Percentiles rank a stretch among this genome's conserved stretches.
Conservation (phyloP, 1,140 invertebrate species). For the Pteromalus puparum region DNA sequence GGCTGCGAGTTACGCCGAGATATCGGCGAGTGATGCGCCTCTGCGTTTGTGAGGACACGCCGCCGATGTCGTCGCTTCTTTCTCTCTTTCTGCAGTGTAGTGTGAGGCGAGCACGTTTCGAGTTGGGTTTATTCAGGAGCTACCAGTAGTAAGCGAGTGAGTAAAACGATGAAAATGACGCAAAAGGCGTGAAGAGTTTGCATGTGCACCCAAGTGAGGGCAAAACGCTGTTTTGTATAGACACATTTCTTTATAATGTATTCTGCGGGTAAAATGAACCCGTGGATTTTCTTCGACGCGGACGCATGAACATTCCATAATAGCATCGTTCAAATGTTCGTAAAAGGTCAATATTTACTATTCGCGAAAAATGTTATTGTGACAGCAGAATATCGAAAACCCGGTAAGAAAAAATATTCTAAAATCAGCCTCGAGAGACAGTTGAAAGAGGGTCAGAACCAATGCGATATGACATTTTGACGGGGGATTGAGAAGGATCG, state of each 20-base stretch:
- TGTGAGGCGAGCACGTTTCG: neutral
- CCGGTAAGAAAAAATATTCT: constrained; percentile 1
- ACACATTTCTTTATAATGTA: neutral
- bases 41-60: constrained; percentile 55
- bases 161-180: constrained; percentile 32
- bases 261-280: neutral
- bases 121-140: neutral
- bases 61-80: neutral
- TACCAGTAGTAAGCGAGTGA: neutral
- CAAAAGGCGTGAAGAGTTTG: neutral
- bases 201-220: neutral
- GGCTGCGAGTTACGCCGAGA: constrained; percentile 24
- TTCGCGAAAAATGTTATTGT: neutral
- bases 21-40: constrained; percentile 38
- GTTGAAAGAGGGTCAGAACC: neutral
- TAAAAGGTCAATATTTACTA: neutral
- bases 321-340: neutral
- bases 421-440: neutral
- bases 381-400: neutral
- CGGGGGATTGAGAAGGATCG: neutral
- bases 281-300: no score
- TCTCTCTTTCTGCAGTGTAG: neutral
- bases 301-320: neutral
- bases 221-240: neutral
- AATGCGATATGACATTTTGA: constrained; percentile 28